phyloP scores from a whole-genome alignment of 37 sponge, comb jelly and placozoan genomes.

The Geodia barretti region DNA sequence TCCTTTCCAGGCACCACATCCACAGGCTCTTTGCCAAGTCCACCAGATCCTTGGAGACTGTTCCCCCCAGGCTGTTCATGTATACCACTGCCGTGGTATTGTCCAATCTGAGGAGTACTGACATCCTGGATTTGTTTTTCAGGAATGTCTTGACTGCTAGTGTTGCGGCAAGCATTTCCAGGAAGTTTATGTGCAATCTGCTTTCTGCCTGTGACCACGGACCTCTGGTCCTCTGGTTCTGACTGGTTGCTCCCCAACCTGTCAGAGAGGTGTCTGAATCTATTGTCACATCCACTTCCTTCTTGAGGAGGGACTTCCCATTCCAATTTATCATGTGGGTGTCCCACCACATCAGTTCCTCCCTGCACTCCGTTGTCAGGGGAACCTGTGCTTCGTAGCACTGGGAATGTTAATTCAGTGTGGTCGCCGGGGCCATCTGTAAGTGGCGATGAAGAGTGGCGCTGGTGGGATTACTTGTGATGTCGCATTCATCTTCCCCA shows the following conservation, averaged over 20 bases:
- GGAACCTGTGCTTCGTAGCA: conserved; percentile 11
- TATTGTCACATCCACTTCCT: neutral
- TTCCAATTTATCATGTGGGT: conserved; percentile 35
- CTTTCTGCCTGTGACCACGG: conserved; percentile 49
- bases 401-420: no score
- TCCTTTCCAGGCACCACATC: conserved; percentile 60
- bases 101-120: conserved; percentile 28
- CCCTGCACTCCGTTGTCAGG: conserved; percentile 8
- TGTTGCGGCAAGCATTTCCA: conserved; percentile 46
- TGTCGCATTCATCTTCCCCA: neutral
- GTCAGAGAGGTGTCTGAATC: conserved; percentile 46
- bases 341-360: conserved; percentile 39
- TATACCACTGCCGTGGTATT: conserved; percentile 44
- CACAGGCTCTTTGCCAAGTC: conserved; percentile 14
- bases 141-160: conserved; percentile 49
- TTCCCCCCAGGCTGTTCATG: conserved; percentile 47
- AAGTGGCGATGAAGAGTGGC: neutral
- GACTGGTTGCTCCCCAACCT: conserved; percentile 52
- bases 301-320: conserved; percentile 22
- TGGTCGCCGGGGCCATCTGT: neutral
- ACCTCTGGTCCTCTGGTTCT: conserved; percentile 35
- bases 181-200: conserved; percentile 59
- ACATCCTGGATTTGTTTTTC: conserved; percentile 12
- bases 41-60: conserved; percentile 11
- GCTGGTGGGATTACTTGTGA: neutral